phyloP scores from a whole-genome alignment of 2,797 vertebrate species.

The Microchirus variegatus region DNA sequence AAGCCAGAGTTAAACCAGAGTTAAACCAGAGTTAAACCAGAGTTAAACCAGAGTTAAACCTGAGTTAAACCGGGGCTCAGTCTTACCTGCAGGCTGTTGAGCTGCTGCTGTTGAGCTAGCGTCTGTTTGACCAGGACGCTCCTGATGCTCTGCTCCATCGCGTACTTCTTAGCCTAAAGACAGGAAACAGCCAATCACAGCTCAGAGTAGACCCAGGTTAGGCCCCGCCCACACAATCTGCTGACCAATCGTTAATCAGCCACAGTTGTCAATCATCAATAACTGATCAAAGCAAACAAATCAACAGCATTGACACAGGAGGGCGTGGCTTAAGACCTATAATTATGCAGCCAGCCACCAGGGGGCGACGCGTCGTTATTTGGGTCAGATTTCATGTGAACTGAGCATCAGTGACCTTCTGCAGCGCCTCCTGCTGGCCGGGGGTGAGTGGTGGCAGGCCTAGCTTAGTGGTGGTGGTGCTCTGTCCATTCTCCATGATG shows the following conservation, averaged over 20 bases:
- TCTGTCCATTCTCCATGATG: conserved; percentile 94
- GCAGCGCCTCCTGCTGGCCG: conserved; percentile 94
- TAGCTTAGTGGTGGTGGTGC: conserved; percentile 88
- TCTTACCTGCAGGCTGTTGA: conserved; percentile 91
- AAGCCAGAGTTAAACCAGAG: too few relatives aligned
- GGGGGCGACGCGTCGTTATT: too few relatives aligned
- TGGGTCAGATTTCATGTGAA: too few relatives aligned
- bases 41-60: too few relatives aligned
- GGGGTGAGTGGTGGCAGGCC: conserved; percentile 92
- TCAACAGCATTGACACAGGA: too few relatives aligned
- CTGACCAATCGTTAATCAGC: too few relatives aligned
- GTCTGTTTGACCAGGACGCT: conserved; percentile 94
- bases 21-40: too few relatives aligned
- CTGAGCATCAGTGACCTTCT: conserved; percentile 80
- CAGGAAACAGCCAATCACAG: conserved; percentile 31
- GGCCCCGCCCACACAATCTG: not conserved
- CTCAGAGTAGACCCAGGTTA: not conserved
- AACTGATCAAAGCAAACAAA: too few relatives aligned
- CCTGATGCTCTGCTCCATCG: conserved; percentile 97
- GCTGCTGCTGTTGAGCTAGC: conserved; percentile 92
- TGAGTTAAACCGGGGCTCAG: not conserved
- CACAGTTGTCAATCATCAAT: too few relatives aligned
- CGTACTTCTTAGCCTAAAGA: conserved; percentile 93
- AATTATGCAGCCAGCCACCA: too few relatives aligned
- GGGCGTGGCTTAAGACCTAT: too few relatives aligned